A percentile compares a stretch with the other conserved stretches of the same genome.
These are phyloP conservation scores for Entomyzon cyanotis DNA, from an alignment of 2,113 vertebrate species.

Conservation along the genomic window DNA sequence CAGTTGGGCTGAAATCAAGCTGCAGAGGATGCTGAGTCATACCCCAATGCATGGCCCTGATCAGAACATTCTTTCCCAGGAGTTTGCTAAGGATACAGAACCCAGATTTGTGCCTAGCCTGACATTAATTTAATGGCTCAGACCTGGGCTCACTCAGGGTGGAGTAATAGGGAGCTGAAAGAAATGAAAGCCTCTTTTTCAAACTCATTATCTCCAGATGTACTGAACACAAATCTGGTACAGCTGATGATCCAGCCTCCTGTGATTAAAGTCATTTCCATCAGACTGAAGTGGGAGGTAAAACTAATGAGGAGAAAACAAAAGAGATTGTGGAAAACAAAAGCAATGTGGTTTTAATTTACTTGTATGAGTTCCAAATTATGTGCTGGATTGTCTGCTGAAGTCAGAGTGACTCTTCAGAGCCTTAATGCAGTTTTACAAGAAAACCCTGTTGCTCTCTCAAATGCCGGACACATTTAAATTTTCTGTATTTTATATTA, in stretches of 20 bases:
- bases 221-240: not conserved
- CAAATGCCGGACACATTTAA: not conserved
- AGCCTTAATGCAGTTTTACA: not conserved
- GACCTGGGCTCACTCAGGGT: not conserved
- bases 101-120: not conserved
- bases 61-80: not conserved
- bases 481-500: not conserved
- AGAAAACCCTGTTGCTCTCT: not conserved
- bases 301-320: conserved; percentile 31
- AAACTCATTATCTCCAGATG: not conserved
- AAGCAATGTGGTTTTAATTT: conserved; percentile 36
- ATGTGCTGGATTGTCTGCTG: not conserved
- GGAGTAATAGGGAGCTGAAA: not conserved
- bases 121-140: not conserved
- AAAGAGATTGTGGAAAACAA: not conserved
- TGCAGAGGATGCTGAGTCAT: not conserved
- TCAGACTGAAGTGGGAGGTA: not conserved
- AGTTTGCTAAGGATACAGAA: not conserved
- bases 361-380: not conserved
- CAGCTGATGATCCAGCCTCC: not conserved
- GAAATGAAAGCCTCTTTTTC: not conserved
- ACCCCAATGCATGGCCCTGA: fast-evolving
- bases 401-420: not conserved
- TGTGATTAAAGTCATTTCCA: conserved; percentile 22
- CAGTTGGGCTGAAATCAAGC: not conserved